Evolutionary conservation across 1,140 invertebrate genomes (phyloP), one percentile per base, ranked within the genome.

Genomic region (Saccostrea echinata): DNA sequence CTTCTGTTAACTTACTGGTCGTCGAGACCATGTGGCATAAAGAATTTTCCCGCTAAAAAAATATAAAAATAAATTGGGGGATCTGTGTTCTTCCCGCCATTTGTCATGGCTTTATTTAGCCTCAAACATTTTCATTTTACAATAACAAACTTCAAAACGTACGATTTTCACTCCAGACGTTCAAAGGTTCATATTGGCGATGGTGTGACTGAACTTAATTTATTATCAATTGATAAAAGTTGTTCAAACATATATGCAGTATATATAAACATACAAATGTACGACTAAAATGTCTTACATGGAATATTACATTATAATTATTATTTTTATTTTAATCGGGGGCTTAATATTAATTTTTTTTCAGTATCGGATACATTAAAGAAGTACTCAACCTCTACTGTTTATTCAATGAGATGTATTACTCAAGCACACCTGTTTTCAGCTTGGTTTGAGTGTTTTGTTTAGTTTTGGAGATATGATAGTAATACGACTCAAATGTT

Each of bases 111-210:
- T 11, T 61, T 61, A n/a, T n/a, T n/a, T n/a, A n/a, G 3, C 13
- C 12, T 11, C 68, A 16, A 30, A 27, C 24, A 24, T 11, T 27
- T 21, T 13, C 21, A 18, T 76, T 30, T 76, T 30, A 33, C 68
- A 33, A 30, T 76, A 12, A 33, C 13, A 27, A 64, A 64, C 57
- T 43, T 43, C 16, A 21, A 61, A 11, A 24, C 68, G 68, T 76
- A 76, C 68, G 68, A 76, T 76, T 30, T 76, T 76, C 16, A 27
- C 27, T 76, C 68, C 18, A 76, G 68, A 76, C 68, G 68, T 76
- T 76, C 68, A 76, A 76, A 76, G 68, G 68, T 76, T 76, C 68
- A 76, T 76, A 76, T 76, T 18, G 18, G n/a, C 21, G 18, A 61
- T 61, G 55, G 55, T 61, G 55, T 33, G 68, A 76, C 68, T 76